phyloP scores from a whole-genome alignment of 2,113 vertebrate genomes.

The Furnarius figulus region DNA sequence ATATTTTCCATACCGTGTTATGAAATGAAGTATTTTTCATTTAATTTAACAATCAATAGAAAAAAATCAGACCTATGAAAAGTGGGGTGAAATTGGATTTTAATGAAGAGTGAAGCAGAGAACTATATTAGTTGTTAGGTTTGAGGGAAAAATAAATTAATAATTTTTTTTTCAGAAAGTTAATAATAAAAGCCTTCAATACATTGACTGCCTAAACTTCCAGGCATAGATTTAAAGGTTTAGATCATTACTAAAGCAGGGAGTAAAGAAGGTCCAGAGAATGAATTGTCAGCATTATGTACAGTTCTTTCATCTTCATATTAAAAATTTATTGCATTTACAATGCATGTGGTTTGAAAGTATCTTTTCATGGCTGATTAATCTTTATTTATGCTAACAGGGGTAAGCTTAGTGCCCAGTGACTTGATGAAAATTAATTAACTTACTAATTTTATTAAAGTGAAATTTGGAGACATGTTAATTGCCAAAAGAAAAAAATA shows the following conservation, averaged over 20 bases:
- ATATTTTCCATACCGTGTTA: background rate
- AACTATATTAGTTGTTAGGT: background rate
- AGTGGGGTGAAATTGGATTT: background rate
- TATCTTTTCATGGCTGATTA: conserved; percentile 32
- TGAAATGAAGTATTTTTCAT: background rate
- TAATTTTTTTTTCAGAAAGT: background rate
- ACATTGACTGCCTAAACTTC: background rate
- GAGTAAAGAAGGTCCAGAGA: background rate
- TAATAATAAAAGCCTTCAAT: background rate
- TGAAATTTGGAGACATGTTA: background rate
- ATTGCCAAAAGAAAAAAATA: background rate
- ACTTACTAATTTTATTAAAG: background rate
- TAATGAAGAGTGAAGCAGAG: background rate
- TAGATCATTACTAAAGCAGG: background rate
- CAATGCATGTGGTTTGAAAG: conserved; percentile 20
- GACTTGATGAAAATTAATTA: background rate
- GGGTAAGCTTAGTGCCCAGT: background rate
- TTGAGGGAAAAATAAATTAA: background rate
- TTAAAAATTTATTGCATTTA: conserved; percentile 37
- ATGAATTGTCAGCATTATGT: conserved; percentile 8
- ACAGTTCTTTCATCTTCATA: conserved; percentile 1
- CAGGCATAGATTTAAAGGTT: background rate
- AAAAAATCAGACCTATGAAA: background rate
- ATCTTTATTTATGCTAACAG: conserved; percentile 37
- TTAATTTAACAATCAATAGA: background rate